Base-by-base conservation (phyloP, 2,797 vertebrate species). In the Telmatherina bonti region DNA sequence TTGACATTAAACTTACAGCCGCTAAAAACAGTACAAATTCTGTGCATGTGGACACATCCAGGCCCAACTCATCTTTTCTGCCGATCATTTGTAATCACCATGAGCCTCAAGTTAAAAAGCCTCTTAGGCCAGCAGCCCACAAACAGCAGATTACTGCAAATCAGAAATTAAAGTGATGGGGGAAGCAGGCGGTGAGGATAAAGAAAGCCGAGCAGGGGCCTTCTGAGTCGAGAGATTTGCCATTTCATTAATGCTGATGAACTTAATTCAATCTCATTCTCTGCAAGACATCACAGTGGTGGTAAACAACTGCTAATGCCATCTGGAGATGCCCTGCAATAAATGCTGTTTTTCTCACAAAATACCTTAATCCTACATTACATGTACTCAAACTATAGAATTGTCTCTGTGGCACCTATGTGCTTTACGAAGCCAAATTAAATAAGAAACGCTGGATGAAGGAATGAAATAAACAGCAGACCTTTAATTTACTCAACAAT, bases 221-320 rank as follows among this genome's bases (percentile, higher is more conserved):
- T 52, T 80, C 68, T 49, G 70, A 78, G 79, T 74, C 69, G 69
- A 78, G 56, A 74, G 71, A 85, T 85, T 84, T 78, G 68, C 66
- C 5, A 62, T 83, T 88, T 89, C 80, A 87, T 90, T 90, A 86
- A 85, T 74, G 67, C 86, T 81, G 85, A 93, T 76, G 65, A 87
- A 87, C 78, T 86, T 89, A 81, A 91, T 90, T 91, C 67, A 85
- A 90, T 92, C 72, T 45, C 78, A 72, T 88, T 83, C 77, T 74
- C 73, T 58, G 75, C 74, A 70, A 82, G 84, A 81, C 76, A 71
- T 83, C 63, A 59, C 73, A 78, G 61, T 61, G 67, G 73, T 85
- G 81, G 78, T 86, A 89, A 92, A 90, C 85, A 87, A 84, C 67
- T 75, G 77, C 82, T 85, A 86, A 91, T 86, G 72, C 77, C 72